Evolutionary conservation across 2,113 vertebrate genomes (phyloP).

Genomic region (Rallus limicola): DNA sequence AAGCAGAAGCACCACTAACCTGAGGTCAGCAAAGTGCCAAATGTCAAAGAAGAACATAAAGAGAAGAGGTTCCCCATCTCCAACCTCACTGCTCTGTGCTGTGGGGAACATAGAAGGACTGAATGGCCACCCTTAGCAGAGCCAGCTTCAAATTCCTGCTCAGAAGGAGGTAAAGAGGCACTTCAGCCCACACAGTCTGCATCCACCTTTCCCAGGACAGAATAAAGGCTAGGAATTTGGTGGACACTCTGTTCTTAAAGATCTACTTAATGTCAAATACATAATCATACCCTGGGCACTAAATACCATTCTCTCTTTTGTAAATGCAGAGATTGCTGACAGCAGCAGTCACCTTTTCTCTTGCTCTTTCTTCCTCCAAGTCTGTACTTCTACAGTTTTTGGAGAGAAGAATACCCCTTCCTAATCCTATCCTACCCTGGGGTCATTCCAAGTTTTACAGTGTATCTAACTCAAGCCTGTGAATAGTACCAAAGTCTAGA

Average conservation of each 20-base stretch:
- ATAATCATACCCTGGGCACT: neutral
- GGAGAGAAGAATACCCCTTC: neutral
- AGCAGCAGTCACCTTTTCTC: neutral
- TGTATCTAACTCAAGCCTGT: neutral
- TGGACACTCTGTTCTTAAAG: neutral
- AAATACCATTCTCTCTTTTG: neutral
- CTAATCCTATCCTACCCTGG: neutral
- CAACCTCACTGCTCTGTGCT: rapidly evolving
- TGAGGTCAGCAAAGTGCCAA: neutral
- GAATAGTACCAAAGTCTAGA: neutral
- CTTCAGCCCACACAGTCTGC: neutral
- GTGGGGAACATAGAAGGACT: neutral
- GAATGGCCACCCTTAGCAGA: neutral
- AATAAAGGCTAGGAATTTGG: neutral
- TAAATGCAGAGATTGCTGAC: neutral
- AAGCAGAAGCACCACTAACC: neutral
- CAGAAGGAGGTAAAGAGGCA: neutral
- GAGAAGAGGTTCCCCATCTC: neutral
- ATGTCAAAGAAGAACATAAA: neutral
- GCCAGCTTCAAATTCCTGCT: neutral
- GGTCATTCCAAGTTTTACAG: neutral
- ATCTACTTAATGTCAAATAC: neutral
- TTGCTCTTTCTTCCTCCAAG: neutral
- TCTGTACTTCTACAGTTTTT: neutral
- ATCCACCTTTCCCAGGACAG: neutral